These are phyloP conservation scores for Neotragus pygmaeus DNA, from an alignment of 2,113 vertebrate genomes.

Conservation along the genomic window DNA sequence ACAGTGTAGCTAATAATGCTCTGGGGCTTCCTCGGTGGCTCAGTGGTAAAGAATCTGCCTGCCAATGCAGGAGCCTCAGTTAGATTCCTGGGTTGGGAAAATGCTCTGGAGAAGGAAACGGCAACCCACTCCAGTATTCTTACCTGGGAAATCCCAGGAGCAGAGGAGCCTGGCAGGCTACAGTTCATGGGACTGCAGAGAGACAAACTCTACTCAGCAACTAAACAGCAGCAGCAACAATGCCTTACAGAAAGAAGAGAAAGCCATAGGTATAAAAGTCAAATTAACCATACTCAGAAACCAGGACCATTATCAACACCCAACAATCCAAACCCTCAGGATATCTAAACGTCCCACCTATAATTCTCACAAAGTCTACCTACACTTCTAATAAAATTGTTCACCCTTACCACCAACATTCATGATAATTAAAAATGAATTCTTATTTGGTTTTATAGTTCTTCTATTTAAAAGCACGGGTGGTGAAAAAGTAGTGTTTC, in stretches of 20 bases:
- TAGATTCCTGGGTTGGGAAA: not conserved
- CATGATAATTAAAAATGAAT: not conserved
- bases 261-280: not conserved
- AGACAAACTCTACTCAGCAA: not conserved
- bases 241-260: not conserved
- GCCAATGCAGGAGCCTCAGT: not conserved
- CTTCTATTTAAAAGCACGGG: not conserved
- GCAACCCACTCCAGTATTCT: not conserved
- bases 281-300: not conserved
- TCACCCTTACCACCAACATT: not conserved
- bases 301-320: not conserved
- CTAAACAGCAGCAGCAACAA: not conserved
- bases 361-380: not conserved
- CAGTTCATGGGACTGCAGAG: not conserved
- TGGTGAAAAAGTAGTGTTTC: not conserved
- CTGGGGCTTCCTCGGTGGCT: not conserved
- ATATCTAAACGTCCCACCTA: not conserved
- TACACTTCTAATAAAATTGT: not conserved
- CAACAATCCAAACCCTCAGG: not conserved
- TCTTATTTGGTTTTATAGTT: constrained; percentile 24
- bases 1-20: not conserved
- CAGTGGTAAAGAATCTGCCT: not conserved
- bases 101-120: not conserved
- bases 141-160: not conserved
- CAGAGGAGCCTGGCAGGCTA: not conserved